phyloP scores from a whole-genome alignment of 2,797 vertebrate species.

The Pipistrellus kuhlii region DNA sequence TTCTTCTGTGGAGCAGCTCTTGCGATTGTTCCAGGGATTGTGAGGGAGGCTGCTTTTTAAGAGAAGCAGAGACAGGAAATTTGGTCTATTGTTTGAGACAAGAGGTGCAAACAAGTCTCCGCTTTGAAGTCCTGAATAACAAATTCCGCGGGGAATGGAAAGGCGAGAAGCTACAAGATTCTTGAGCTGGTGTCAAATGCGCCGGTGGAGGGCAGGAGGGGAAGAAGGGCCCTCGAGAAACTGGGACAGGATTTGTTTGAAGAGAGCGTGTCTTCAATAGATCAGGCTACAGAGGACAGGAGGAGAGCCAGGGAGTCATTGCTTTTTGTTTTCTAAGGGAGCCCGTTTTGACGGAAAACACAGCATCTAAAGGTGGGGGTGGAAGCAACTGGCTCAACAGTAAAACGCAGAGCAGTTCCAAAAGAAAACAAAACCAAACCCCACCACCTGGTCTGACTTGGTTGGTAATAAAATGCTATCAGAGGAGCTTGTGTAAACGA shows the following conservation, averaged over 20 bases:
- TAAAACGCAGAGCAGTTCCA: not conserved
- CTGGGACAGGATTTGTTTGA: slow-evolving; percentile 77
- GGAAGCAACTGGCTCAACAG: not conserved
- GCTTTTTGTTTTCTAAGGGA: not conserved
- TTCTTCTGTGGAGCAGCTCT: not conserved
- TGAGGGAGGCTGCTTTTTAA: slow-evolving; percentile 47
- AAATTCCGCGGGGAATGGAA: slow-evolving; percentile 69
- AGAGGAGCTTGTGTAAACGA: slow-evolving; percentile 78
- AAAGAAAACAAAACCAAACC: slow-evolving; percentile 67
- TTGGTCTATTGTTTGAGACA: slow-evolving; percentile 78
- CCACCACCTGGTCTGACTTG: slow-evolving; percentile 68
- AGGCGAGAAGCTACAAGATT: slow-evolving; percentile 72
- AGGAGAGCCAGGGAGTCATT: not conserved
- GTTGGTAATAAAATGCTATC: slow-evolving; percentile 77
- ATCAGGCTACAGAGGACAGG: slow-evolving; percentile 27
- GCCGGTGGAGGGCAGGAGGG: not conserved
- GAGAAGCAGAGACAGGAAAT: slow-evolving; percentile 75
- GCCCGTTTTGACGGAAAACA: slow-evolving; percentile 48
- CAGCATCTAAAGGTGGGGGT: not conserved
- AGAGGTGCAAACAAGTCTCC: slow-evolving; percentile 75
- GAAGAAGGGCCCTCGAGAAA: slow-evolving; percentile 61
- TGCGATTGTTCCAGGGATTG: not conserved
- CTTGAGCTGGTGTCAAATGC: slow-evolving; percentile 65
- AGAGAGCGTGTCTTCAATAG: slow-evolving; percentile 65
- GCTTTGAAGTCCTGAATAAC: slow-evolving; percentile 77